A percentile compares a stretch with the other conserved stretches of the same genome.
Conservation (phyloP, 1,140 invertebrate species). For the Apis florea region DNA sequence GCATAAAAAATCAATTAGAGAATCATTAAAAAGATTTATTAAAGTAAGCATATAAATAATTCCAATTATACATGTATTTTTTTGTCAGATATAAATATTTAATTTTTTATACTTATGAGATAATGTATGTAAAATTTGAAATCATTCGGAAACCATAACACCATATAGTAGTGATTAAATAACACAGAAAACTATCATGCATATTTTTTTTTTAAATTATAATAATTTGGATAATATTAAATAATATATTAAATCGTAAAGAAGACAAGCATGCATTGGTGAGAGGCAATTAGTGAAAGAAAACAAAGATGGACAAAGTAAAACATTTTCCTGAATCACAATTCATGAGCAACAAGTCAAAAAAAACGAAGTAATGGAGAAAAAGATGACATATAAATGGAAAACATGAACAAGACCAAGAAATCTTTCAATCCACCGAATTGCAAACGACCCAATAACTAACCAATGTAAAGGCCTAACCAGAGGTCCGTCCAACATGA, state of each 20-base stretch:
- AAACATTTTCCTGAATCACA: not conserved
- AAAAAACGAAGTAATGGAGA: conserved; percentile 1
- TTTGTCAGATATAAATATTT: not conserved
- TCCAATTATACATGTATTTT: not conserved
- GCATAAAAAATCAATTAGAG: conserved; percentile 31
- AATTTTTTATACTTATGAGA: not conserved
- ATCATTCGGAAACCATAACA: not conserved
- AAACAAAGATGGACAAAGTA: not conserved
- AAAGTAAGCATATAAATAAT: not conserved
- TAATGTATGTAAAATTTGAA: not conserved
- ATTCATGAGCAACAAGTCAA: not conserved
- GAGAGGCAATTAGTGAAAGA: not conserved
- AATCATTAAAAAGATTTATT: not conserved
- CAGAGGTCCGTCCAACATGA: conserved; percentile 84
- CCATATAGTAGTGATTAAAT: no score
- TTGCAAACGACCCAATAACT: conserved; percentile 59
- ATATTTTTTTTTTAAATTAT: not conserved
- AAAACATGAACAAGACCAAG: not conserved
- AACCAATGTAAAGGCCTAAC: conserved; percentile 86
- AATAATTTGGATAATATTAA: not conserved
- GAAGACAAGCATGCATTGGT: not conserved
- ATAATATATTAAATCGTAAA: not conserved
- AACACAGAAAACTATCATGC: not conserved
- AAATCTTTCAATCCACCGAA: not conserved
- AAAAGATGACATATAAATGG: not conserved